Evolutionary conservation across 1,140 invertebrate genomes (phyloP).

Genomic region (Cherax quadricarinatus): DNA sequence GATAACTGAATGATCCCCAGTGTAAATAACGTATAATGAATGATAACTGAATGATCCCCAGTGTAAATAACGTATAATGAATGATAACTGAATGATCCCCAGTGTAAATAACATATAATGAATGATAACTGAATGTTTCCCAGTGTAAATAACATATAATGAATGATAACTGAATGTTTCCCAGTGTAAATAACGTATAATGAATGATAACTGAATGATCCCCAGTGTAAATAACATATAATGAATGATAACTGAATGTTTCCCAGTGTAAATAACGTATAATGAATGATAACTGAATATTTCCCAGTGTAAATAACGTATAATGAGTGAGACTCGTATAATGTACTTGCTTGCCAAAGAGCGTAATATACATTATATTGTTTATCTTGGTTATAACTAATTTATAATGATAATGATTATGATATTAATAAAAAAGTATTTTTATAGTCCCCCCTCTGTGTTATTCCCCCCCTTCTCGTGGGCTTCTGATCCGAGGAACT

Average conservation of each 20-base stretch:
- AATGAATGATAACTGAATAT: slow-evolving; percentile 7
- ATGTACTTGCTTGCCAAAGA: slow-evolving; percentile 63
- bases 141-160: neutral
- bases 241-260: neutral
- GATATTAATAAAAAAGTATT: slow-evolving; percentile 23
- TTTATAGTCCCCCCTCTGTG: slow-evolving; percentile 32
- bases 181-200: too few species aligned
- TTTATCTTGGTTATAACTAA: slow-evolving; percentile 62
- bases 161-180: too few species aligned
- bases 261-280: slow-evolving; percentile 39
- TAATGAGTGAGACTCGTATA: slow-evolving; percentile 35
- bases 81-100: neutral
- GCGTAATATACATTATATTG: slow-evolving; percentile 58
- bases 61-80: neutral
- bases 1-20: too few species aligned
- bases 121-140: slow-evolving; percentile 23
- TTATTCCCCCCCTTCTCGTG: too few species aligned
- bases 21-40: too few species aligned
- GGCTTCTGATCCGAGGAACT: too few species aligned
- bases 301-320: slow-evolving; percentile 39
- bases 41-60: too few species aligned
- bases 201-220: too few species aligned
- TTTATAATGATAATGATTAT: slow-evolving; percentile 51
- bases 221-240: too few species aligned
- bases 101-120: slow-evolving; percentile 42